Evolutionary conservation across 2,888 invertebrate species (phyloP), one percentile per base, ranked within the genome.

Genomic region (Xanthorhoe spadicearia): DNA sequence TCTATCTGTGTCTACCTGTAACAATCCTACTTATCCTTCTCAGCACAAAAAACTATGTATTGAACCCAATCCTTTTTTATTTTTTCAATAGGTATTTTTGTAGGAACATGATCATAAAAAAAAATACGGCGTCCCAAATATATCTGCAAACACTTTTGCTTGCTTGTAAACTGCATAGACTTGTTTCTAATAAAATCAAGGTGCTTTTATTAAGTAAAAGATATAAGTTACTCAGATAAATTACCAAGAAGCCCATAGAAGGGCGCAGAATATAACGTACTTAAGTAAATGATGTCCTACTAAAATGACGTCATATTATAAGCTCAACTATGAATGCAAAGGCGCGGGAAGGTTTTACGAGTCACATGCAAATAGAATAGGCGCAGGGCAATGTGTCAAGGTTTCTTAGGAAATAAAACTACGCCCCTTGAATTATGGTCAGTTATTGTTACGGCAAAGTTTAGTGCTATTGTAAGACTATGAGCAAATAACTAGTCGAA

Each of bases 301-400:
- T 54, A 49, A 17, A 56, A 56, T 67, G 56, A 71, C 70, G 64
- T 71, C 55, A 64, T 48, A n/a, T n/a, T n/a, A n/a, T n/a, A 52
- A 35, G 57, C 59, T 64, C 56, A 49, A 61, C 62, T 63, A 64
- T 66, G 56, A 62, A 38, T 60, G 61, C 60, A 61, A 66, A 71
- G 70, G 60, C 68, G 66, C 70, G 67, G 56, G 64, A 74, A 72
- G 64, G 70, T 74, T 74, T 78, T 74, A 79, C 73, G 77, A 74
- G 71, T 73, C 73, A 76, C 74, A 81, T 82, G 80, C 77, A 82
- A 82, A 82, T 79, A 68, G 49, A 61, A 76, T 74, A 63, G 72
- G 64, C 68, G 65, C 70, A 72, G 75, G 78, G 78, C 77, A 79
- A 76, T 73, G 76, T 77, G 77, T 75, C 78, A 81, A 77, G 80